phyloP scores from a whole-genome alignment of 2,797 vertebrate species.

The Benthosema pterotum region DNA sequence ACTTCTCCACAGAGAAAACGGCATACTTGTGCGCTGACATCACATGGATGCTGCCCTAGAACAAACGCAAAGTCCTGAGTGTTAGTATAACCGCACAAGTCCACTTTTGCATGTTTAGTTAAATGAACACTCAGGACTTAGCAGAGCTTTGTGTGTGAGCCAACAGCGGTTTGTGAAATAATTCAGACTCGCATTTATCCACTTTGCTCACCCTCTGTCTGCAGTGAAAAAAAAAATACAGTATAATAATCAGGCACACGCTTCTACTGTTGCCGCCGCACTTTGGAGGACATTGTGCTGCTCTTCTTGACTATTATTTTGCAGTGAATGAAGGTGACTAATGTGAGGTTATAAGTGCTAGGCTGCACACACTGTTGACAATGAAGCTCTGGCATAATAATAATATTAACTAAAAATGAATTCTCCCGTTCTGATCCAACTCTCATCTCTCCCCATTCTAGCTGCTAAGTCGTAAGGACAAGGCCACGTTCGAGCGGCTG shows the following conservation, averaged over 20 bases:
- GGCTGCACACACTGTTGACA: no score
- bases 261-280: not conserved
- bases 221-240: not conserved
- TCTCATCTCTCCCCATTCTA: slow-evolving; percentile 45
- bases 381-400: no score
- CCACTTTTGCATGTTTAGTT: no score
- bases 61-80: no score
- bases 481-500: slow-evolving; percentile 94
- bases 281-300: not conserved
- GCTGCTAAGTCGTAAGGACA: slow-evolving; percentile 97
- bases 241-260: not conserved
- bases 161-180: slow-evolving; percentile 6
- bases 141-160: not conserved
- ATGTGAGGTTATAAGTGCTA: not conserved
- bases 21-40: slow-evolving; percentile 41
- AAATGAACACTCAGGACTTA: no score
- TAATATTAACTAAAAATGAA: no score
- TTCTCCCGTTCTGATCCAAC: not conserved
- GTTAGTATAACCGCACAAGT: no score
- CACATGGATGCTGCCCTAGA: slow-evolving; percentile 16
- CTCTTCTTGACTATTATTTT: not conserved
- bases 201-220: not conserved
- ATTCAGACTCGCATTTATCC: not conserved
- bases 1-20: slow-evolving; percentile 17
- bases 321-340: slow-evolving; percentile 1